Conservation (phyloP, 92 coral and sea anemone genomes). For the Porites lobata region DNA sequence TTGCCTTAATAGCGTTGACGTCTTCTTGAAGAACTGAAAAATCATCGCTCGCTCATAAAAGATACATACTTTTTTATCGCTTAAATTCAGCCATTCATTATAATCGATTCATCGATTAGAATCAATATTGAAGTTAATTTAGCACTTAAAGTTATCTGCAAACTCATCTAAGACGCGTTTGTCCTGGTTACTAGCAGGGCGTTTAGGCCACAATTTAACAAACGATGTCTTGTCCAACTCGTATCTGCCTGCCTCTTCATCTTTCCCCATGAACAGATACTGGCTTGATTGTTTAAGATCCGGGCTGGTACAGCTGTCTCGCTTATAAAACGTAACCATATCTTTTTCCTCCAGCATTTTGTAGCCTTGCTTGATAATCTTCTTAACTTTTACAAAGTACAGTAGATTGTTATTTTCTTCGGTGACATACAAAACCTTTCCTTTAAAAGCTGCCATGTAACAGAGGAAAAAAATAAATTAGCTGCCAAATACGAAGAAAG, state of each 20-base stretch:
- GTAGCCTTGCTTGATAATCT: slow-evolving; percentile 74
- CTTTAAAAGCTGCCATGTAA: slow-evolving; percentile 52
- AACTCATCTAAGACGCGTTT: slow-evolving; percentile 2
- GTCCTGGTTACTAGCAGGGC: neutral
- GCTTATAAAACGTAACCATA: slow-evolving; percentile 61
- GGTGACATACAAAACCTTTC: slow-evolving; percentile 67
- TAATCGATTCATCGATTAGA: no score
- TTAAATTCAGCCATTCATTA: no score
- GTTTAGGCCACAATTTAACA: slow-evolving; percentile 70
- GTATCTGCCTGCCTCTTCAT: slow-evolving; percentile 53
- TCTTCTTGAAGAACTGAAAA: no score
- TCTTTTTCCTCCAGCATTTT: slow-evolving; percentile 7
- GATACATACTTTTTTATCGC: no score
- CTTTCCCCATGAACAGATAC: slow-evolving; percentile 83
- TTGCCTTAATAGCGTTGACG: no score
- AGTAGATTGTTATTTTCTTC: slow-evolving; percentile 63
- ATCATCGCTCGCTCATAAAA: no score
- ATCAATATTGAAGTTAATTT: neutral
- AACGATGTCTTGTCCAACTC: slow-evolving; percentile 72
- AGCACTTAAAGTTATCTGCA: neutral
- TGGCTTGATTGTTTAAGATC: slow-evolving; percentile 45
- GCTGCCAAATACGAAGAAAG: neutral
- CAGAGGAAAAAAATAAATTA: neutral
- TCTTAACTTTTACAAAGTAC: slow-evolving; percentile 50
- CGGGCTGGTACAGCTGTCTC: slow-evolving; percentile 75